Evolutionary conservation across 2,888 invertebrate genomes (phyloP).

Genomic region (Oeneis ivallda): DNA sequence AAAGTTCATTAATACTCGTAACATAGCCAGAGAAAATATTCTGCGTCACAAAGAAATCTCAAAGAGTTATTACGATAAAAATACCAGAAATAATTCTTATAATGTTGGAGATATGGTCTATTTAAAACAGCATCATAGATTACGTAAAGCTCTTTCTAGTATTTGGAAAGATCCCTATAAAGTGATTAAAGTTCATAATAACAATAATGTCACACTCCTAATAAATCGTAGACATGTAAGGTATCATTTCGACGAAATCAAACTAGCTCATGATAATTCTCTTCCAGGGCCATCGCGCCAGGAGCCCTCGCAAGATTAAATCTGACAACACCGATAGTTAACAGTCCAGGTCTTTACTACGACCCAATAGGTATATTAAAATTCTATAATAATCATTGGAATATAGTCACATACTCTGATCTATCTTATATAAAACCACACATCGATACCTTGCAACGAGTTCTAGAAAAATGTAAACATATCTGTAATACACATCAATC

Average conservation of each 20-base stretch:
- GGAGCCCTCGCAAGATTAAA: too few relatives aligned
- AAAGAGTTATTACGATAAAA: constrained; percentile 11
- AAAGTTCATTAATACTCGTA: constrained; percentile 11
- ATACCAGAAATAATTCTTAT: too few relatives aligned
- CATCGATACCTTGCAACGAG: constrained; percentile 14
- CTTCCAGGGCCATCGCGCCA: constrained; percentile 22
- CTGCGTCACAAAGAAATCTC: constrained; percentile 11
- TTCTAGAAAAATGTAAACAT: constrained; percentile 9
- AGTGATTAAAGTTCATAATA: constrained; percentile 4
- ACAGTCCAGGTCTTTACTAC: constrained; percentile 16
- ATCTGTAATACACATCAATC: constrained; percentile 14
- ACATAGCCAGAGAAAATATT: constrained; percentile 17
- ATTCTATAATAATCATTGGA: constrained; percentile 17
- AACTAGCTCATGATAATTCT: constrained; percentile 18
- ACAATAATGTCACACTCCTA: constrained; percentile 8
- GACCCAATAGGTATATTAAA: constrained; percentile 15
- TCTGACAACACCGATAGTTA: too few relatives aligned
- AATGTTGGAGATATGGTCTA: too few relatives aligned
- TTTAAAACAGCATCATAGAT: too few relatives aligned
- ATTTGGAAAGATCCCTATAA: constrained; percentile 9
- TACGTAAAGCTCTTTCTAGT: constrained; percentile 10
- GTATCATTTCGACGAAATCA: constrained; percentile 7
- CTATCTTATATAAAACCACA: constrained; percentile 17
- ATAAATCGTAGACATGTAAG: constrained; percentile 10
- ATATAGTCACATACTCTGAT: constrained; percentile 18